Evolutionary conservation across 2,113 vertebrate genomes (phyloP), one percentile per base, ranked within the genome.

Genomic region (Garra rufa): DNA sequence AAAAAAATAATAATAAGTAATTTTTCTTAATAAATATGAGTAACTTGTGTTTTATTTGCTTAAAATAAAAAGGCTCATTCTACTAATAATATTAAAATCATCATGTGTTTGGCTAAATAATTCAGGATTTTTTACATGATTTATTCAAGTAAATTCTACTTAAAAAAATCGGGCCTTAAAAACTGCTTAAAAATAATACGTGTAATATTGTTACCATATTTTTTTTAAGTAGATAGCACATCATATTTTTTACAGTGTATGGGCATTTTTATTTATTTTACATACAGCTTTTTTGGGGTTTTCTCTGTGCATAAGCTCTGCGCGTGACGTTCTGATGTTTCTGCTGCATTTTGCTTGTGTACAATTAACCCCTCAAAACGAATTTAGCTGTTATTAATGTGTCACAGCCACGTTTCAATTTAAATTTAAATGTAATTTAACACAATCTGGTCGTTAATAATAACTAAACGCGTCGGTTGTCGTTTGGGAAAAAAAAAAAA

Each of bases 161-260:
- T 63, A 26, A 63, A 63, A 63, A 63, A 24, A 28, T 1, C 4
- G n/a, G 9, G 34, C 5, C n/a, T 21, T 59, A n/a, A 59, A 59
- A 59, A 17, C 55, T 59, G 17, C 55, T 59, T 15, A 63, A 63
- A 63, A 26, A 26, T 63, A 63, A 34, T 34, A 34, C 5, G 34
- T 34, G 34, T 34, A 34, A 34, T 34, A 34, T 34, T 34, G 34
- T 34, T 65, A 65, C 61, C 61, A 65, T 26, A 65, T n/a, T 65
- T 65, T 65, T 65, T 63, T 63, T 63, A 65, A 24, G 61, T 26
- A 65, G 11, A 65, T 65, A 28, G 61, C 61, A 65, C n/a, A 13
- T 30, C 1, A 9, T 14, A 28, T 24, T 65, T 65, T 65, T 65
- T 65, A 65, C 61, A 65, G 61, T 65, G 61, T 4, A 34, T n/a